phyloP scores from a whole-genome alignment of 1,140 invertebrate genomes.

The Venturia canescens region DNA sequence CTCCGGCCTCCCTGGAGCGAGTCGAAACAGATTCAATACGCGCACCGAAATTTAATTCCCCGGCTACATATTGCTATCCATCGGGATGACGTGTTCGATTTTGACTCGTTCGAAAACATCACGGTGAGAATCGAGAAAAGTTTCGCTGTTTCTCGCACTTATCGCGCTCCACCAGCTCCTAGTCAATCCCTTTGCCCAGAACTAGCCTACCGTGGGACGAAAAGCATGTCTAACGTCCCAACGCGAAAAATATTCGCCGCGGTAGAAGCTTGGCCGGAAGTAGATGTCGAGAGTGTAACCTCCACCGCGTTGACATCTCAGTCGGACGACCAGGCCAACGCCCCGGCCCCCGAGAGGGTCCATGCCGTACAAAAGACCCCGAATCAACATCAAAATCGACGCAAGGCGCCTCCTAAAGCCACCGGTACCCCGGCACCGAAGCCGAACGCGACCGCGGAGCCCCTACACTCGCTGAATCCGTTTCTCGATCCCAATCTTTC shows the following conservation, averaged over 20 bases:
- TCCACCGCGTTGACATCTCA: not conserved
- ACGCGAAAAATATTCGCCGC: not conserved
- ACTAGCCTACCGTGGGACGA: not conserved
- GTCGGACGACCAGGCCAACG: no score
- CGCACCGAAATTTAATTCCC: slow-evolving; percentile 49
- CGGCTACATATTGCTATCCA: slow-evolving; percentile 37
- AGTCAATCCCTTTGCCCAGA: not conserved
- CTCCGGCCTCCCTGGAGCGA: slow-evolving; percentile 38
- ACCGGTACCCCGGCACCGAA: no score
- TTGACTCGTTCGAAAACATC: slow-evolving; percentile 39
- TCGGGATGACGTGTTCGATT: slow-evolving; percentile 28
- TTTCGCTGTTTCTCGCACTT: not conserved
- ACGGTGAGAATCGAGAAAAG: not conserved
- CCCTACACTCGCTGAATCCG: not conserved
- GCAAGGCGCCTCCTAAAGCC: no score
- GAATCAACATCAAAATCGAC: not conserved
- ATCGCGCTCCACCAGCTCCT: not conserved
- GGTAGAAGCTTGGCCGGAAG: not conserved
- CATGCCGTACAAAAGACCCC: no score
- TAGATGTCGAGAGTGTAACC: no score
- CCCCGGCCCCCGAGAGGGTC: no score
- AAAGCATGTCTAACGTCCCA: not conserved
- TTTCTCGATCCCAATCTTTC: not conserved
- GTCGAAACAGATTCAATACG: slow-evolving; percentile 38
- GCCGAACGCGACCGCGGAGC: not conserved